These are phyloP conservation scores for Gymnobelideus leadbeateri DNA, from an alignment of 2,113 vertebrate species.

Conservation along the genomic window DNA sequence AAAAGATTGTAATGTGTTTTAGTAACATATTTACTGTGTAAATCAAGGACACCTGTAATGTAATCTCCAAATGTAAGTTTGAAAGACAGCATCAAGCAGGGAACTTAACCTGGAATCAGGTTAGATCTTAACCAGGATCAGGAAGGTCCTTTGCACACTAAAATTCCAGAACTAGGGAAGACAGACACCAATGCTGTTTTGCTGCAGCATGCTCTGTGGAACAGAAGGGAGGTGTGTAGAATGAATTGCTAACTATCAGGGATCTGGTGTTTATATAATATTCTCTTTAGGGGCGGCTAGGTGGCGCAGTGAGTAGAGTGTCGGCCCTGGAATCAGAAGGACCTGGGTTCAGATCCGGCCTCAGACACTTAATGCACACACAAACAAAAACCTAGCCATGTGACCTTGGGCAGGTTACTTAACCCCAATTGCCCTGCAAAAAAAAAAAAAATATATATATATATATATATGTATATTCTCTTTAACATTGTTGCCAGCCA, in stretches of 20 bases:
- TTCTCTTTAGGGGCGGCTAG: too few species aligned
- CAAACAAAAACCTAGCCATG: too few species aligned
- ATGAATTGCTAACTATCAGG: neutral
- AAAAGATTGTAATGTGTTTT: neutral
- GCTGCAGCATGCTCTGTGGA: too few species aligned
- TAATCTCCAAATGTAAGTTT: neutral
- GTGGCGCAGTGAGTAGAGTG: too few species aligned
- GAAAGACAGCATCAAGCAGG: neutral
- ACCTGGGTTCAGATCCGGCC: too few species aligned
- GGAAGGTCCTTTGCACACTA: neutral
- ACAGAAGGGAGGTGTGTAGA: neutral
- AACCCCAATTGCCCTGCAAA: too few species aligned
- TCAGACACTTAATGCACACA: too few species aligned
- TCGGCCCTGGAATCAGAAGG: too few species aligned
- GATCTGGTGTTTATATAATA: neutral
- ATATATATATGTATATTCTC: too few species aligned
- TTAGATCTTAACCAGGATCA: neutral
- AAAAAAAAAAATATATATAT: too few species aligned
- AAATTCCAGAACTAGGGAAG: neutral
- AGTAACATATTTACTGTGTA: neutral
- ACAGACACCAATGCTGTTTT: neutral
- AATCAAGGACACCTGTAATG: neutral
- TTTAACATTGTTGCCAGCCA: conserved; percentile 46
- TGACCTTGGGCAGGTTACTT: too few species aligned
- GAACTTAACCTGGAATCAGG: neutral